These are phyloP conservation scores for Esox masquinongy DNA, from an alignment of 2,797 vertebrate species.

Conservation along the genomic window DNA sequence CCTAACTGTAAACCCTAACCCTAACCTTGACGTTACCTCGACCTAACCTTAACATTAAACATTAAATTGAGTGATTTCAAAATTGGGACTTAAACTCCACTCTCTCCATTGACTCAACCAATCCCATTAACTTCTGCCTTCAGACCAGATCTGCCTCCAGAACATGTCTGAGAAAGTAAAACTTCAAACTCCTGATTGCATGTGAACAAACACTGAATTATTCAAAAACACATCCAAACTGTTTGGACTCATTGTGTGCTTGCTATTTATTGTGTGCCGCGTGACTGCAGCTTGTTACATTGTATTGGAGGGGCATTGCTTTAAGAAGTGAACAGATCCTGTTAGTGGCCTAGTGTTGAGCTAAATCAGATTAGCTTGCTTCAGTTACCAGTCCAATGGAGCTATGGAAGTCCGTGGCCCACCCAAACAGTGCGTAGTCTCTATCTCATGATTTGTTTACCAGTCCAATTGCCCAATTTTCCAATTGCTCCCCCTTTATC, in stretches of 20 bases:
- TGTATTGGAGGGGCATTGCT: constrained; percentile 11
- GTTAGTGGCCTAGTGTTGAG: constrained; percentile 40
- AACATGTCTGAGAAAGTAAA: too few relatives aligned
- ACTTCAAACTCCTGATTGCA: too few relatives aligned
- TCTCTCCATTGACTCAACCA: too few relatives aligned
- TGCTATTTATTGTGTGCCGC: constrained; percentile 9
- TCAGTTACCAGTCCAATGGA: constrained; percentile 14
- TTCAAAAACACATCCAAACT: constrained; percentile 34
- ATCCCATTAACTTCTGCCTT: too few relatives aligned
- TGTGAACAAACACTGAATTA: constrained; percentile 34
- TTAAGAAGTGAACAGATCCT: constrained; percentile 42
- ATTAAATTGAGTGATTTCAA: too few relatives aligned
- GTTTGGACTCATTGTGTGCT: constrained; percentile 29
- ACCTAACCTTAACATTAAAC: too few relatives aligned
- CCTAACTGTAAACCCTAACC: too few relatives aligned
- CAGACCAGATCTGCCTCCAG: too few relatives aligned
- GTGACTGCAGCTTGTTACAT: neutral
- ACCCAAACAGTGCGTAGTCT: constrained; percentile 20
- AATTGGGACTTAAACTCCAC: too few relatives aligned
- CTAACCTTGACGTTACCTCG: too few relatives aligned
- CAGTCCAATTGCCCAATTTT: neutral
- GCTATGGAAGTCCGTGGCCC: constrained; percentile 33
- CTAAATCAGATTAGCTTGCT: constrained; percentile 59
- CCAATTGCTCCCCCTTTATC: neutral
- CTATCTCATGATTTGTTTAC: neutral